phyloP scores from a whole-genome alignment of 35 echinoderm and acorn worm species.

The Lytechinus pictus region DNA sequence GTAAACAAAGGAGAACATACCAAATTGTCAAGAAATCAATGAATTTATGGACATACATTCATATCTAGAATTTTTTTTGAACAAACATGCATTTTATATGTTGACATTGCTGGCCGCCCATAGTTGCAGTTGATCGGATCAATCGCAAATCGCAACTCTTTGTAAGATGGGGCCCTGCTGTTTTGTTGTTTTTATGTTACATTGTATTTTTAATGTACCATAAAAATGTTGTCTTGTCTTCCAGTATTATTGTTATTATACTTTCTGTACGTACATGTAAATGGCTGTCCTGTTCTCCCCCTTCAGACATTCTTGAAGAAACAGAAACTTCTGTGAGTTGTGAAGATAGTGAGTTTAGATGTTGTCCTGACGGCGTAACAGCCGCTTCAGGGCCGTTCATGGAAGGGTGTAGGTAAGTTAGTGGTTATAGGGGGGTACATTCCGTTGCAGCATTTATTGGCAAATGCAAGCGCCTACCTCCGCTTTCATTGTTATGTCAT shows the following conservation, averaged over 20 bases:
- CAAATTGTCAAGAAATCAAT: too few species aligned
- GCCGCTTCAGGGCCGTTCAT: constrained; percentile 47
- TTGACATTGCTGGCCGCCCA: too few species aligned
- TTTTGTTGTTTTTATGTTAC: not conserved
- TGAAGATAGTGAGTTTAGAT: constrained; percentile 63
- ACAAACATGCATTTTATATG: too few species aligned
- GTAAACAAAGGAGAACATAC: too few species aligned
- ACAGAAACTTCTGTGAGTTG: constrained; percentile 29
- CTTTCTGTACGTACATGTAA: not conserved
- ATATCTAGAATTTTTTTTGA: too few species aligned
- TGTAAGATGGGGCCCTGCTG: not conserved
- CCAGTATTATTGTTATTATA: not conserved
- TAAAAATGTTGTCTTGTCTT: not conserved
- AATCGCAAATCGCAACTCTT: not conserved
- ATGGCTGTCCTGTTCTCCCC: not conserved
- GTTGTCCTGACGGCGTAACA: constrained; percentile 69
- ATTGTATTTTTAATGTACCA: not conserved
- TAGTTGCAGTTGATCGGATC: too few species aligned
- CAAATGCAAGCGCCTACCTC: not conserved
- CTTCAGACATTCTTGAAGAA: not conserved
- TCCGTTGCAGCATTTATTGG: not conserved
- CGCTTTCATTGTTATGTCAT: not conserved
- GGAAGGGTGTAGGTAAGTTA: constrained; percentile 58
- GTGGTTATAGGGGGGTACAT: not conserved
- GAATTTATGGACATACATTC: too few species aligned